A percentile compares a stretch with the other conserved stretches of the same genome.
Evolutionary conservation across 2,888 invertebrate genomes (phyloP).

Genomic region (Leptopilina syphax): DNA sequence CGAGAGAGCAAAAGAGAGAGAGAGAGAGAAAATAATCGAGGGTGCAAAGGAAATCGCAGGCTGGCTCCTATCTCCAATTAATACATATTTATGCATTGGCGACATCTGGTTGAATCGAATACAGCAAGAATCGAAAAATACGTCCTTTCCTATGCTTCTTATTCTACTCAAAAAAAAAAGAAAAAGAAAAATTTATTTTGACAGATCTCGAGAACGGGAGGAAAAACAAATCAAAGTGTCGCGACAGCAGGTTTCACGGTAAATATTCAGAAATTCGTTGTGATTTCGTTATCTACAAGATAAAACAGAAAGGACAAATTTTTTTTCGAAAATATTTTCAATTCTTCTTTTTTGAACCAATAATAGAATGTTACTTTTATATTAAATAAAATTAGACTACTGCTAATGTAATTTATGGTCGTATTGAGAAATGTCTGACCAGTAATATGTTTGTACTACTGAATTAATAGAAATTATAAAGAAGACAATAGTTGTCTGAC

Average conservation of each 20-base stretch:
- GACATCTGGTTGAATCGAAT: constrained; percentile 37
- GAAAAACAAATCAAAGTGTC: constrained; percentile 35
- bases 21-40: background rate
- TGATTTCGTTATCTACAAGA: background rate
- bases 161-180: background rate
- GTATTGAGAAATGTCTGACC: too few species aligned
- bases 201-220: constrained; percentile 18
- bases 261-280: constrained; percentile 22
- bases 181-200: background rate
- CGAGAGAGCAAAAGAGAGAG: constrained; percentile 33
- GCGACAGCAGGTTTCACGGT: constrained; percentile 12
- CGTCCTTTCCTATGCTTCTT: background rate
- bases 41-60: constrained; percentile 2
- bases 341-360: too few species aligned
- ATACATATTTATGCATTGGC: constrained; percentile 43
- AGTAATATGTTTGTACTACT: too few species aligned
- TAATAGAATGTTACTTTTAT: too few species aligned
- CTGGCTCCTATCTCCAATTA: constrained; percentile 37
- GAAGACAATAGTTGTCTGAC: too few species aligned
- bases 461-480: too few species aligned
- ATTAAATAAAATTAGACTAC: too few species aligned
- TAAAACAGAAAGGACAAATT: too few species aligned
- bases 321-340: too few species aligned
- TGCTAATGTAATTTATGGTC: too few species aligned
- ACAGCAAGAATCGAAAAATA: constrained; percentile 35